Percentiles rank a stretch among this genome's conserved stretches.
These are phyloP conservation scores for Gavialis gangeticus DNA, from an alignment of 2,113 vertebrate species.

Conservation along the genomic window DNA sequence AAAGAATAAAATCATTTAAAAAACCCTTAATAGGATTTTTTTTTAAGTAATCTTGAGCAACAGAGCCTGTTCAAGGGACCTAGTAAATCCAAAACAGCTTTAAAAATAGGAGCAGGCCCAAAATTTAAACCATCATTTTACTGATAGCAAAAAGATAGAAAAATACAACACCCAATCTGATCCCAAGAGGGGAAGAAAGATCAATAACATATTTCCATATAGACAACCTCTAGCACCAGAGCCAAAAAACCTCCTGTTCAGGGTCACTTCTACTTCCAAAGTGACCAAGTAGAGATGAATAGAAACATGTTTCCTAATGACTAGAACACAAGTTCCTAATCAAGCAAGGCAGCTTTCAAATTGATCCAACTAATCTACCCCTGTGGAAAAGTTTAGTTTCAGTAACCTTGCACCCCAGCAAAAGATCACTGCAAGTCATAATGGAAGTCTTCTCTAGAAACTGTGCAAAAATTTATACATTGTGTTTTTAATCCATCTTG, in stretches of 20 bases:
- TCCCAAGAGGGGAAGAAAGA: not conserved
- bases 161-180: not conserved
- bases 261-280: rapidly evolving
- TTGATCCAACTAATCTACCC: not conserved
- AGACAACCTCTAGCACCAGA: not conserved
- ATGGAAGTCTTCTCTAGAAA: not conserved
- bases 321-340: conserved; percentile 8
- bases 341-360: not conserved
- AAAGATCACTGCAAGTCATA: not conserved
- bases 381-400: not conserved
- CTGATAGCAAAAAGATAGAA: not conserved
- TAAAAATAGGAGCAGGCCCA: not conserved
- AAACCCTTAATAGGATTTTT: not conserved
- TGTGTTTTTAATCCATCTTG: not conserved
- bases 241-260: not conserved
- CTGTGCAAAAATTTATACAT: not conserved
- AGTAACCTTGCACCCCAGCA: not conserved
- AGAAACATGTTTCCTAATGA: not conserved
- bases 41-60: not conserved
- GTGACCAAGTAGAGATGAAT: not conserved
- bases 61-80: not conserved
- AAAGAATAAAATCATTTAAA: not conserved
- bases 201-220: not conserved
- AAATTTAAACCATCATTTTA: not conserved
- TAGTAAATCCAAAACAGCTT: not conserved